Evolutionary conservation across 2,113 vertebrate species (phyloP).

Genomic region (Phalacrocorax aristotelis): DNA sequence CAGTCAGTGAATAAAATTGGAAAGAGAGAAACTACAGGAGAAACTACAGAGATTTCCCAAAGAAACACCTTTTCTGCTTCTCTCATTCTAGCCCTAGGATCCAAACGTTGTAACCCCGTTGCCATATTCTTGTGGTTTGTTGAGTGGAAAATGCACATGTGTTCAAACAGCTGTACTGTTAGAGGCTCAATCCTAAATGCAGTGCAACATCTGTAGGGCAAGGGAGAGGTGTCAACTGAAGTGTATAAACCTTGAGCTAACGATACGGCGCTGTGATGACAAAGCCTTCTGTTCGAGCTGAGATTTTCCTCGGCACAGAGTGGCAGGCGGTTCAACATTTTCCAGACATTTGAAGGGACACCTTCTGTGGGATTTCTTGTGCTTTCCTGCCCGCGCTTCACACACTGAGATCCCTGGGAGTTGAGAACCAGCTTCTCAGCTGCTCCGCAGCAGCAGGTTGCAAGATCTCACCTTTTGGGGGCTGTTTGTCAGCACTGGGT

Average conservation of each 20-base stretch:
- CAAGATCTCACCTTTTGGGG: not conserved
- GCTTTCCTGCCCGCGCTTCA: not conserved
- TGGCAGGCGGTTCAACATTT: not conserved
- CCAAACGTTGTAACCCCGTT: slow-evolving; percentile 56
- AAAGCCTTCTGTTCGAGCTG: slow-evolving; percentile 31
- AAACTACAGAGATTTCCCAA: slow-evolving; percentile 12
- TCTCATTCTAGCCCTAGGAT: slow-evolving; percentile 68
- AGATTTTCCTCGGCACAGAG: not conserved
- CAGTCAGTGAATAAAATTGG: not conserved
- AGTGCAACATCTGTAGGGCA: slow-evolving; percentile 64
- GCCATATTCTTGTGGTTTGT: slow-evolving; percentile 62
- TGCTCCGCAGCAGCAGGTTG: not conserved
- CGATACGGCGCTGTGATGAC: not conserved
- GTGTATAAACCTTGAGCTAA: slow-evolving; percentile 47
- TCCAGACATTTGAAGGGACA: not conserved
- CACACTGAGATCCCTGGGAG: not conserved
- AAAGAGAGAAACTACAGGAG: not conserved
- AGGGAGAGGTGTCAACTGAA: slow-evolving; percentile 61
- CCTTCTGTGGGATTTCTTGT: not conserved
- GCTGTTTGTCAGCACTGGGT: not conserved
- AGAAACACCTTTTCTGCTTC: slow-evolving; percentile 21
- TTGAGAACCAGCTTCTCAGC: not conserved
- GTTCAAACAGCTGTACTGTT: slow-evolving; percentile 63
- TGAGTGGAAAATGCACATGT: slow-evolving; percentile 76
- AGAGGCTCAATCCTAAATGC: slow-evolving; percentile 6